phyloP scores from a whole-genome alignment of 2,113 vertebrate genomes.

The Cynocephalus volans region DNA sequence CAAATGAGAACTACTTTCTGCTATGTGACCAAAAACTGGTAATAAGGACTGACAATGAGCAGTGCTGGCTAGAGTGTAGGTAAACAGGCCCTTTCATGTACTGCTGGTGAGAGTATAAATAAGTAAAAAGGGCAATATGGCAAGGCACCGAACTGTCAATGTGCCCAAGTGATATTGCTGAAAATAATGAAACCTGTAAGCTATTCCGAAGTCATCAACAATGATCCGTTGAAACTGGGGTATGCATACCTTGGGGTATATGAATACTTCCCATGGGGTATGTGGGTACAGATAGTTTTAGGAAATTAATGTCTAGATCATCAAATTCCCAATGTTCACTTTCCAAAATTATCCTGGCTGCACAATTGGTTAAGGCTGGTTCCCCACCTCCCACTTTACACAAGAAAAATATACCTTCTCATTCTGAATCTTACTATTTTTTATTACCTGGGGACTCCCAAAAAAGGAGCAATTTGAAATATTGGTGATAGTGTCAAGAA shows the following conservation, averaged over 20 bases:
- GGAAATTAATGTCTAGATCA: slow-evolving; percentile 43
- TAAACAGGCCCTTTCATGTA: background rate
- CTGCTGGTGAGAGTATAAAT: slow-evolving; percentile 1
- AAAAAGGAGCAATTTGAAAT: background rate
- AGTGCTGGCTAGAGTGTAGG: background rate
- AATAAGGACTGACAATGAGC: background rate
- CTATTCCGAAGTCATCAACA: background rate
- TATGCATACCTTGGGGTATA: background rate
- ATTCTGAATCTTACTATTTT: slow-evolving; percentile 40
- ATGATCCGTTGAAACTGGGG: background rate
- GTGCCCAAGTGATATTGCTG: background rate
- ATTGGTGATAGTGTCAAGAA: background rate
- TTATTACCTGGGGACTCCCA: background rate
- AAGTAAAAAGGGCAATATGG: background rate
- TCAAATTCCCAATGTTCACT: background rate
- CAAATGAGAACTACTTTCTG: slow-evolving; percentile 40
- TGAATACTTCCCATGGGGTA: background rate
- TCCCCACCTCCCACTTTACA: background rate
- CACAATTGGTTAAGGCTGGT: slow-evolving; percentile 33
- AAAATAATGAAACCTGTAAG: slow-evolving; percentile 40
- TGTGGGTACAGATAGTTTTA: background rate
- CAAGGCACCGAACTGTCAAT: background rate
- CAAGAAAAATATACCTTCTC: background rate
- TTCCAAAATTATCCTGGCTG: slow-evolving; percentile 43
- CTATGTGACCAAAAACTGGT: background rate